A percentile compares a stretch with the other conserved stretches of the same genome.
phyloP scores from a whole-genome alignment of 2,888 invertebrate genomes.

The Bombylius discolor region DNA sequence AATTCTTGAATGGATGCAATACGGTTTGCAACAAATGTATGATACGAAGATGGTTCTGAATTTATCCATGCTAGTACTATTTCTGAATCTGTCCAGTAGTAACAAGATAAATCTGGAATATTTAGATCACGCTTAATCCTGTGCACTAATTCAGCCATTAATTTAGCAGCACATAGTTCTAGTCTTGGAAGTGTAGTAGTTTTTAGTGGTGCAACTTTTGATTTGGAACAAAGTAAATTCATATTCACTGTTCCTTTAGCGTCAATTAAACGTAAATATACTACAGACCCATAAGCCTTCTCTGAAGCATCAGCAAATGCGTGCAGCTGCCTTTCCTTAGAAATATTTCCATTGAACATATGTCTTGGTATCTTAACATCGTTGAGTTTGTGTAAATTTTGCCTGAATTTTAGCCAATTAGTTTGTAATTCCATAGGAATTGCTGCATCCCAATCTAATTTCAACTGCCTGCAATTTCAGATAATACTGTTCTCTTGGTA shows the following conservation, averaged over 20 bases:
- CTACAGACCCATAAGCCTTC: not conserved
- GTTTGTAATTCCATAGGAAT: too few species aligned
- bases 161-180: not conserved
- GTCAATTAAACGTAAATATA: not conserved
- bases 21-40: not conserved
- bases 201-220: not conserved
- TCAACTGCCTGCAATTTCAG: constrained; percentile 6
- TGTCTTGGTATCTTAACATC: not conserved
- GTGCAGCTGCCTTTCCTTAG: not conserved
- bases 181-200: not conserved
- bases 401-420: too few species aligned
- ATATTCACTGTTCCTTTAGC: not conserved
- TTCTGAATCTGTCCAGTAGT: not conserved
- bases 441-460: not conserved
- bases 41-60: not conserved
- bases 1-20: not conserved
- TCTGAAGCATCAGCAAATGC: not conserved
- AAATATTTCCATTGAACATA: not conserved
- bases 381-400: too few species aligned
- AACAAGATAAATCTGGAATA: not conserved
- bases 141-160: not conserved
- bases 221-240: not conserved
- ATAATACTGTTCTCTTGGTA: constrained; percentile 5
- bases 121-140: not conserved
- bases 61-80: not conserved